These are phyloP conservation scores for Archips crataeganus DNA, from an alignment of 2,888 invertebrate genomes.

Conservation along the genomic window DNA sequence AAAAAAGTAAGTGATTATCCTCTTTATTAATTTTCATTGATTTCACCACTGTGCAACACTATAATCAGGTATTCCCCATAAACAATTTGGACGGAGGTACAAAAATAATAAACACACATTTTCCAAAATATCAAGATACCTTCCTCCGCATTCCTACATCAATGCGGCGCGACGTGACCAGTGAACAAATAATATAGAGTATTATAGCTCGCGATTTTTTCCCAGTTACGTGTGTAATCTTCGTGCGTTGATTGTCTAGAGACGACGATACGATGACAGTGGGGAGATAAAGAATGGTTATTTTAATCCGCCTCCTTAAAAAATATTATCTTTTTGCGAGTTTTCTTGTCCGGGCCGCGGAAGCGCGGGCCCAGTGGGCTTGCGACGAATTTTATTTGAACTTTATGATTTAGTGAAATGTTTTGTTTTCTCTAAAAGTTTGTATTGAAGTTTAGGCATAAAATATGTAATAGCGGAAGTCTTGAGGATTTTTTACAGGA, in stretches of 20 bases:
- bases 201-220: constrained; percentile 55
- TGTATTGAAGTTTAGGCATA: too few species aligned
- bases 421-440: background rate
- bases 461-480: too few species aligned
- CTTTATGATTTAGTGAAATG: background rate
- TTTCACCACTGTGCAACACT: too few species aligned
- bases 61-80: background rate
- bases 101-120: background rate
- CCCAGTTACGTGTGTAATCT: constrained; percentile 67
- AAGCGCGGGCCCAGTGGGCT: constrained; percentile 6
- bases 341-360: constrained; percentile 3
- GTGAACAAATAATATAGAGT: constrained; percentile 33
- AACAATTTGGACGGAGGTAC: background rate
- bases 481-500: too few species aligned
- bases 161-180: constrained; percentile 39
- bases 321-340: constrained; percentile 35
- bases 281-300: constrained; percentile 40
- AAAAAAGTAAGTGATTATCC: too few species aligned
- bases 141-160: constrained; percentile 28
- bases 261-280: constrained; percentile 44
- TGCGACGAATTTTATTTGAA: constrained; percentile 5
- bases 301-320: constrained; percentile 40
- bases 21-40: too few species aligned
- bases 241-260: constrained; percentile 59
- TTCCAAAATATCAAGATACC: constrained; percentile 16